Conservation (phyloP, 2,113 vertebrate genomes). For the Astatotilapia flaviijosephi region DNA sequence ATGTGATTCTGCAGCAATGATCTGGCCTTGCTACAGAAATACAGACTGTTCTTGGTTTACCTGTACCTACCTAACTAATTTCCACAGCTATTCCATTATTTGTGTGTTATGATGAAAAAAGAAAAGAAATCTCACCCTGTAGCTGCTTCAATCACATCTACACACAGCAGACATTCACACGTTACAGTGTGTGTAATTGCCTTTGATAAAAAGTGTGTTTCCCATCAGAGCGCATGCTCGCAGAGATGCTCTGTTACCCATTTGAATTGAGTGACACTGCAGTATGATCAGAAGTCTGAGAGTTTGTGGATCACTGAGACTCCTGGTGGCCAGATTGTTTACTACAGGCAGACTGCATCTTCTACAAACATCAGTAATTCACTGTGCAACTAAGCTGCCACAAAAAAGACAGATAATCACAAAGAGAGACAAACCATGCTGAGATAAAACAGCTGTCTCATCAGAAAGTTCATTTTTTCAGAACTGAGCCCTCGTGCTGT, state of each 20-base stretch:
- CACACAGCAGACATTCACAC: background rate
- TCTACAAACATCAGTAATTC: background rate
- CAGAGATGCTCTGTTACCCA: conserved; percentile 12
- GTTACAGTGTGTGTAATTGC: background rate
- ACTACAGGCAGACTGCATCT: conserved; percentile 8
- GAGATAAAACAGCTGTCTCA: background rate
- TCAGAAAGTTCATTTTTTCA: background rate
- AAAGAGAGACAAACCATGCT: background rate
- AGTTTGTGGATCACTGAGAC: conserved; percentile 18
- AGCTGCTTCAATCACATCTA: background rate
- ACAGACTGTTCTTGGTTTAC: background rate
- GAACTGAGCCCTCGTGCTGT: background rate
- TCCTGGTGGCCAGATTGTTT: conserved; percentile 31
- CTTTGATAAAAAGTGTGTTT: background rate
- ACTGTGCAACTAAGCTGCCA: background rate
- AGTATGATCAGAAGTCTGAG: conserved; percentile 21
- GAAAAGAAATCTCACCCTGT: background rate
- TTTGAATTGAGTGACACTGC: conserved; percentile 57
- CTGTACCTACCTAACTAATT: background rate
- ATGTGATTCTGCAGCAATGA: conserved; percentile 3
- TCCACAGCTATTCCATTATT: background rate
- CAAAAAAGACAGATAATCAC: background rate
- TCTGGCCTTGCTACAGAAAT: background rate
- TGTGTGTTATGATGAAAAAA: background rate
- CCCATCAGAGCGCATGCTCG: conserved; percentile 12